Evolutionary conservation across 2,113 vertebrate genomes (phyloP), one percentile per base, ranked within the genome.

Genomic region (Bufo gargarizans): DNA sequence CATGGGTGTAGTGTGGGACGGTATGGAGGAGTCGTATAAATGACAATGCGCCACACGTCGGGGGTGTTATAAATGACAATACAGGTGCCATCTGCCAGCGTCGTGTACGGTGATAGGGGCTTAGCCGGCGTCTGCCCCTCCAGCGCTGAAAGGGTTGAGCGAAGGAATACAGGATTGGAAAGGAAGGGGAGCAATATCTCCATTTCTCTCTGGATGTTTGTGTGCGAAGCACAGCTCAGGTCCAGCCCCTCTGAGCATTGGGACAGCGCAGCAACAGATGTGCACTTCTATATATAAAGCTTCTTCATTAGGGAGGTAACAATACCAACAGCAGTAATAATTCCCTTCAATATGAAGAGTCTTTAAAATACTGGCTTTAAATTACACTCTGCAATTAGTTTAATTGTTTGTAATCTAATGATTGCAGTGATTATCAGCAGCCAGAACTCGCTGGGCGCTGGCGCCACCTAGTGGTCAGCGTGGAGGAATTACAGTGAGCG

Each of bases 241-340:
- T 84, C 82, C 87, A 47, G 81, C 87, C 87, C 87, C 84, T 89
- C 87, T 89, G 87, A 84, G 87, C 81, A 77, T 89, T 89, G 87
- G 87, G 87, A 89, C 87, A 67, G 22, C 69, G 47, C 87, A 89
- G 87, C 87, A 89, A 89, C 87, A 89, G 87, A 89, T 89, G 87
- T 89, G 87, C 87, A 89, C 87, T 89, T 84, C 87, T 89, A 89
- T 89, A 89, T 89, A 89, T 89, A 89, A 89, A 89, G 87, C 87
- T 89, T 84, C 87, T 89, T 89, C 87, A 89, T 89, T 89, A 89
- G 81, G 87, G 87, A 89, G 87, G 87, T 89, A 89, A 89, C 87
- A 89, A 89, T 89, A 89, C 87, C 87, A 89, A 89, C 82, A 83
- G 87, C 87, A 77, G 87, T 84, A 89, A 89, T 89, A 89, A 89